phyloP scores from a whole-genome alignment of 2,797 vertebrate species.

The Falco columbarius region DNA sequence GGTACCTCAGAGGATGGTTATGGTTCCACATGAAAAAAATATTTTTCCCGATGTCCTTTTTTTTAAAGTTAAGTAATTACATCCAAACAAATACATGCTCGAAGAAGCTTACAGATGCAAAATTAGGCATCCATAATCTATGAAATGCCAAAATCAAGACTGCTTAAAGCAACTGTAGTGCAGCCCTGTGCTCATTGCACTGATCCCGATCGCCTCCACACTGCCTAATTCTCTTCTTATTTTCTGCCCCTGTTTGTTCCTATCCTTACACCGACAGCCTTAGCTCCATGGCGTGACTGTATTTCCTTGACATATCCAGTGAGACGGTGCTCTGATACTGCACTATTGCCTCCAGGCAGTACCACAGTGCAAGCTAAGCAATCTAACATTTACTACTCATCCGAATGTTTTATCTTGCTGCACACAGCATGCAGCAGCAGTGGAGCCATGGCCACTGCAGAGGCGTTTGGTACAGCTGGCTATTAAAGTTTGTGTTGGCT shows the following conservation, averaged over 20 bases:
- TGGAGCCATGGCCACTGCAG: accelerated
- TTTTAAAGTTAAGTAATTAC: neutral
- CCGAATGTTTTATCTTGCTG: neutral
- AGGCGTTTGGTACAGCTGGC: accelerated
- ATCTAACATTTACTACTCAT: neutral
- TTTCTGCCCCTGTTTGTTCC: neutral
- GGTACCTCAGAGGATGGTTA: neutral
- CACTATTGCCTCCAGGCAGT: neutral
- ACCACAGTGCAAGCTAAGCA: neutral
- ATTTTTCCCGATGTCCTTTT: neutral
- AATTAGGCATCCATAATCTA: neutral
- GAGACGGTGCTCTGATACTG: accelerated
- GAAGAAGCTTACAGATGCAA: neutral
- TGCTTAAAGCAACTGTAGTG: neutral
- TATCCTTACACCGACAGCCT: neutral
- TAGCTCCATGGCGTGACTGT: neutral
- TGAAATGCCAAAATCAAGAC: neutral
- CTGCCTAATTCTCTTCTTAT: neutral
- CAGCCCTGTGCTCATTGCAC: neutral
- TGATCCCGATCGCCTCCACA: neutral
- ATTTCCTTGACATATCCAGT: neutral
- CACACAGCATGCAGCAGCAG: neutral
- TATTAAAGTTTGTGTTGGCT: neutral
- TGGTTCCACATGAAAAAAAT: neutral
- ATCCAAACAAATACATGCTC: neutral